Conservation (phyloP, 2,113 vertebrate genomes). For the Eptesicus fuscus region DNA sequence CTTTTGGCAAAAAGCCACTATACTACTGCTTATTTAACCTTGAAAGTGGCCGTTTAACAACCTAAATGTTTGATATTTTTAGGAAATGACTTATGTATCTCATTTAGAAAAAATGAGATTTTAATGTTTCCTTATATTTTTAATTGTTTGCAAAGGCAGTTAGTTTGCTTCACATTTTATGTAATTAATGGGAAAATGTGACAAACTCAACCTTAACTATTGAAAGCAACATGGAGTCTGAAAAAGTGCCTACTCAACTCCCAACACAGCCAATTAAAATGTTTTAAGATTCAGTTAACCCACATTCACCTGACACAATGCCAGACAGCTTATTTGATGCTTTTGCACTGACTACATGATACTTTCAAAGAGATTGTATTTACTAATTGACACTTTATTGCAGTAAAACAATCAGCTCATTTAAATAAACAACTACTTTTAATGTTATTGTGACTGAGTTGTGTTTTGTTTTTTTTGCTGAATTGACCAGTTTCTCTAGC, state of each 20-base stretch:
- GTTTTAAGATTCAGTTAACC: background rate
- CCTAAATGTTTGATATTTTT: background rate
- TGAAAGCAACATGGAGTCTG: background rate
- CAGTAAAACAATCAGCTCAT: conserved; percentile 4
- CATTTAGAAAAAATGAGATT: conserved; percentile 8
- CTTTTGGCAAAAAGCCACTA: conserved; percentile 2
- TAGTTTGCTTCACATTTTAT: conserved; percentile 11
- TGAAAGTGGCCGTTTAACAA: background rate
- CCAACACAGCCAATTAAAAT: background rate
- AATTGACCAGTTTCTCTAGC: background rate
- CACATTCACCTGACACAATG: background rate
- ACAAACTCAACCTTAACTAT: background rate
- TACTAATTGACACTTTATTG: background rate
- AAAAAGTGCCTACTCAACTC: background rate
- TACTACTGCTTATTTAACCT: background rate
- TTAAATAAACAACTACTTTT: conserved; percentile 1
- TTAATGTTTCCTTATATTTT: background rate
- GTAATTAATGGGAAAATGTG: background rate
- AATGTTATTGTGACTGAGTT: background rate
- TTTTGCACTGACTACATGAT: background rate
- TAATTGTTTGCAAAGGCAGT: background rate
- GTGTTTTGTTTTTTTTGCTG: background rate
- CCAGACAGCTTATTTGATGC: background rate
- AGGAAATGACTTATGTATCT: background rate
- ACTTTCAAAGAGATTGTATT: background rate